phyloP scores from a whole-genome alignment of 2,888 invertebrate species.

The Rutpela maculata region DNA sequence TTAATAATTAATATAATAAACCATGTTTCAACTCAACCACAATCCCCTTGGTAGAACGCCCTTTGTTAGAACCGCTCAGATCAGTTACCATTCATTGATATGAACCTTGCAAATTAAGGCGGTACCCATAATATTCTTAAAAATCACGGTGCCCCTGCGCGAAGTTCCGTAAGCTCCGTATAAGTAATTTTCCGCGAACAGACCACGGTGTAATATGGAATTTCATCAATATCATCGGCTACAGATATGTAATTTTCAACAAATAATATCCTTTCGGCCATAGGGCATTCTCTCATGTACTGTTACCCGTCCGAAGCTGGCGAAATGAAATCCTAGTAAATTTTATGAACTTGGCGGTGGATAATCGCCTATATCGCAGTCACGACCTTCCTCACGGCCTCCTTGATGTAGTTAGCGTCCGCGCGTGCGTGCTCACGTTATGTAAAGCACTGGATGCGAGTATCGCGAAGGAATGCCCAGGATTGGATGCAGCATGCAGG shows the following conservation, averaged over 20 bases:
- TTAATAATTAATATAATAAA: too few relatives aligned
- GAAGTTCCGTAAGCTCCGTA: not conserved
- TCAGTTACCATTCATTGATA: not conserved
- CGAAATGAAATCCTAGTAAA: conserved; percentile 36
- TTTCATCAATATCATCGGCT: conserved; percentile 17
- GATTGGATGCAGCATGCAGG: not conserved
- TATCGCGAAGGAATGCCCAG: conserved; percentile 4
- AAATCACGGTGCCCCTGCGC: not conserved
- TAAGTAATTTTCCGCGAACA: not conserved
- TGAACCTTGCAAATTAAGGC: not conserved
- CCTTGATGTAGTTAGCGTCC: conserved; percentile 58
- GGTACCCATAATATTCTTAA: not conserved
- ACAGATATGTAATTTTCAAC: conserved; percentile 20
- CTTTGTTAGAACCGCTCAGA: not conserved
- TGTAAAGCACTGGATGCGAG: conserved; percentile 40
- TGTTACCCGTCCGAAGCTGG: conserved; percentile 18
- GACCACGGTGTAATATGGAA: conserved; percentile 12
- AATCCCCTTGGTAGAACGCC: too few relatives aligned
- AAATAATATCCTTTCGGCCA: conserved; percentile 20
- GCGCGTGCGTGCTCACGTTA: conserved; percentile 63
- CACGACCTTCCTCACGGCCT: conserved; percentile 68
- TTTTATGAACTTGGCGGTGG: conserved; percentile 53
- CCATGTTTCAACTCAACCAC: too few relatives aligned
- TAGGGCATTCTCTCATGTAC: conserved; percentile 24
- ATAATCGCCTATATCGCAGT: conserved; percentile 63